Base-by-base conservation (phyloP, 2,888 invertebrate species). In the Thymelicus sylvestris region DNA sequence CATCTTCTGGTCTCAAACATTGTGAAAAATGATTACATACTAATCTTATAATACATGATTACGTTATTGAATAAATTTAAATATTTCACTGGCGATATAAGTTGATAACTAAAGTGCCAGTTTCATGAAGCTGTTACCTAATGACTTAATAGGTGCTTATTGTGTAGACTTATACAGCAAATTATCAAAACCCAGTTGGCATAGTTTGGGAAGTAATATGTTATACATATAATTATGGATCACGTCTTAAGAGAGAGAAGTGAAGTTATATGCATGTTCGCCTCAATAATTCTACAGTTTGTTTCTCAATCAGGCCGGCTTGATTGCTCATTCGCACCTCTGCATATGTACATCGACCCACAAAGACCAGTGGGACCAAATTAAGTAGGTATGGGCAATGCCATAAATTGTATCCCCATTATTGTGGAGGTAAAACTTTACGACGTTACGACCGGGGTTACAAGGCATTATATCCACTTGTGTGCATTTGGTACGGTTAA, bases 391-490 rank as follows among this genome's bases (percentile, higher is more conserved):
- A 60, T 67, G 67, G 67, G 67, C 38, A 15, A 47, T 67, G 48
- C 67, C 61, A 67, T 67, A 67, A 67, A 67, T 67, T 48, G 67
- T 67, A 67, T 48, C 67, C 63, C 63, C 68, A 63, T 68, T 68
- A 68, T 68, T 57, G 68, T 62, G 41, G 64, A 69, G 69, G 69
- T 69, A 64, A 69, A 69, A 69, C 63, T 64, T 69, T 69, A 63
- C 69, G 69, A 64, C 63, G 48, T 64, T 64, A 63, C 69, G 69
- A 64, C 69, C 57, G 31, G 50, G 48, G 63, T 67, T 55, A 61
- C 57, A 69, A 47, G 57, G 57, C 57, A 64, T 69, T 69, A 69
- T 48, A 64, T 48, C 57, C 63, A 10, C 19, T 63, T 47, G 15
- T 47, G 69, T 59, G 7, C 2, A 24, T 59, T 69, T 63, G 15